A percentile compares a stretch with the other conserved stretches of the same genome.
Evolutionary conservation across 2,113 vertebrate genomes (phyloP).

Genomic region (Charadrius vociferus): DNA sequence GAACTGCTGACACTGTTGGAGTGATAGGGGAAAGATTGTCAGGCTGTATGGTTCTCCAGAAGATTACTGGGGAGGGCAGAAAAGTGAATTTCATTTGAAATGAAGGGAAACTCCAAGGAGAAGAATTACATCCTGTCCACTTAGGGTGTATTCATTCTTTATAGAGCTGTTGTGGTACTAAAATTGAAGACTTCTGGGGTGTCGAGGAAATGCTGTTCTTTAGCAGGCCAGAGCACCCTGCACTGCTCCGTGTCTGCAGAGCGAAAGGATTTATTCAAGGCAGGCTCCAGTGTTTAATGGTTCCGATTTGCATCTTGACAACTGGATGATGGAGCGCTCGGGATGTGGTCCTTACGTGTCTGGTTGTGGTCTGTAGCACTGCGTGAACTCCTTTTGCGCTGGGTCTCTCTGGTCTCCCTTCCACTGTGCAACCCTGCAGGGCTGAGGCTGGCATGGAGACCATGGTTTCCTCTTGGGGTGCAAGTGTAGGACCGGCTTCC

Average conservation of each 20-base stretch:
- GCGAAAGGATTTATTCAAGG: background rate
- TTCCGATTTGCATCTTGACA: background rate
- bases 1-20: slow-evolving; percentile 16
- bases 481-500: background rate
- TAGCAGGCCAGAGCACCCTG: background rate
- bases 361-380: background rate
- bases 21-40: background rate
- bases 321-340: background rate
- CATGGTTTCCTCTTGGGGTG: background rate
- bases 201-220: background rate
- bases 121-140: background rate
- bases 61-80: background rate
- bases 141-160: background rate
- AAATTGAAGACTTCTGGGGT: background rate
- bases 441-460: background rate
- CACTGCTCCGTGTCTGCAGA: background rate
- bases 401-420: background rate
- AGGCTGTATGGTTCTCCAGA: background rate
- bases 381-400: background rate
- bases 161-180: background rate
- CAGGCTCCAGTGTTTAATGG: background rate
- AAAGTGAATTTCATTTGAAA: background rate
- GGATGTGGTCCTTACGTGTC: background rate
- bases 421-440: background rate
- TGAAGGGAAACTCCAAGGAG: background rate